These are phyloP conservation scores for Catostomus latipinnis DNA, from an alignment of 2,797 vertebrate species.

Conservation along the genomic window DNA sequence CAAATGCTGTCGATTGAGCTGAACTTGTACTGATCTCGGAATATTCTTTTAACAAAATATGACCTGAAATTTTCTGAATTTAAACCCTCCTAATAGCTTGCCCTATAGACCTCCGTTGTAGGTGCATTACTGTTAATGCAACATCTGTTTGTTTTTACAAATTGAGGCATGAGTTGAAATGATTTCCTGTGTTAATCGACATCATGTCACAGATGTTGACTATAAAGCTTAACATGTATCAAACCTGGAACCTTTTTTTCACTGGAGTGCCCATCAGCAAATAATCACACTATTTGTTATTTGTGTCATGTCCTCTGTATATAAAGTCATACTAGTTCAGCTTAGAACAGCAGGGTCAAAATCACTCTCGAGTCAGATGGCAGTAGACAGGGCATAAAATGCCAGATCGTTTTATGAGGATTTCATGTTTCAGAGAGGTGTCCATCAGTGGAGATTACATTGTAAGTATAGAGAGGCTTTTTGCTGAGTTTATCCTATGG, in stretches of 20 bases:
- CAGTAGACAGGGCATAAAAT: constrained; percentile 11
- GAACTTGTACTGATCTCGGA: no score
- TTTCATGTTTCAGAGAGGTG: constrained; percentile 22
- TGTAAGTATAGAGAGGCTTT: constrained; percentile 31
- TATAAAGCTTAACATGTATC: background rate
- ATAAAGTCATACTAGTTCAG: constrained; percentile 18
- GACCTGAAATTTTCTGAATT: background rate
- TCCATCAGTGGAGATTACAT: constrained; percentile 26
- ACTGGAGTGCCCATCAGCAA: background rate
- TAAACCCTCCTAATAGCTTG: background rate
- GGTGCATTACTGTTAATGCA: background rate
- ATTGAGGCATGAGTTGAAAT: background rate
- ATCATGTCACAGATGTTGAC: background rate
- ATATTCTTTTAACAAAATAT: no score
- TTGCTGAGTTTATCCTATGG: constrained; percentile 18
- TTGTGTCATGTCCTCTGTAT: constrained; percentile 1
- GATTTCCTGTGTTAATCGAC: background rate
- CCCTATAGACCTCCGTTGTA: background rate
- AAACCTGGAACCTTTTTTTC: background rate
- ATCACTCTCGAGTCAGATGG: constrained; percentile 29
- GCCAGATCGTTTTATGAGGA: constrained; percentile 38
- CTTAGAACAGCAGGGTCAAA: constrained; percentile 18
- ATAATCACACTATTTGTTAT: background rate
- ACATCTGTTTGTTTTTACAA: background rate
- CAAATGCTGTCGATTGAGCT: no score